Base-by-base conservation (phyloP, 2,113 vertebrate species). In the Dendrocopos noguchii region DNA sequence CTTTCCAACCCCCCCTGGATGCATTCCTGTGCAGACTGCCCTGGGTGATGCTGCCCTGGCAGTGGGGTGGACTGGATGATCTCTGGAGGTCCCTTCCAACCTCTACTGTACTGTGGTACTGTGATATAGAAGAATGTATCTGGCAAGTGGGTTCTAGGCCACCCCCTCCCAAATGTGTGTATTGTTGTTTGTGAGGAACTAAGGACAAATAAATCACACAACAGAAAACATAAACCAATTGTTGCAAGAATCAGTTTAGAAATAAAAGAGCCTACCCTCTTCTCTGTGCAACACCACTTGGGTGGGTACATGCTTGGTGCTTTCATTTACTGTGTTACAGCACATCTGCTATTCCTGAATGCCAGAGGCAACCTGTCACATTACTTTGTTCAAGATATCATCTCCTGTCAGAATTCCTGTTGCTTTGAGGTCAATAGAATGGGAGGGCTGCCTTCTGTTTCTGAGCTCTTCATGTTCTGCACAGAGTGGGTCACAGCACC, bases 321-420 rank as follows among this genome's bases (percentile, higher is more conserved):
- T 63, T 80, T 87, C 75, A 44, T 72, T 55, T 68, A 52, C 10
- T n/a, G 34, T 12, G 4, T 61, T 80, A 39, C 25, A 66, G 84
- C 70, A 19, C 19, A 29, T 84, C 8, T 29, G 22, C 27, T 72
- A 2, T 31, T 60, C 18, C 47, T 55, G 7, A 3, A 18, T 87
- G 46, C 47, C 31, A 53, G 70, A 47, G 44, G 29, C 47, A 87
- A 29, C 15, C 12, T 83, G 22, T 67, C 71, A 12, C 10, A 11
- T 47, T 64, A 3, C 39, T 75, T 90, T 3, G 27, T 61, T 34
- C 25, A 25, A 15, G 8, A 64, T 19, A 25, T 0, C 0, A n/a
- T 53, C 6, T 87, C 90, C 24, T 86, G 24, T 47, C 22, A 7
- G 11, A 67, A 60, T 33, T 71, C 6, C 33, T 55, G 3, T 76